A percentile compares a stretch with the other conserved stretches of the same genome.
Evolutionary conservation across 2,113 vertebrate genomes (phyloP).

Genomic region (Panurus biarmicus): DNA sequence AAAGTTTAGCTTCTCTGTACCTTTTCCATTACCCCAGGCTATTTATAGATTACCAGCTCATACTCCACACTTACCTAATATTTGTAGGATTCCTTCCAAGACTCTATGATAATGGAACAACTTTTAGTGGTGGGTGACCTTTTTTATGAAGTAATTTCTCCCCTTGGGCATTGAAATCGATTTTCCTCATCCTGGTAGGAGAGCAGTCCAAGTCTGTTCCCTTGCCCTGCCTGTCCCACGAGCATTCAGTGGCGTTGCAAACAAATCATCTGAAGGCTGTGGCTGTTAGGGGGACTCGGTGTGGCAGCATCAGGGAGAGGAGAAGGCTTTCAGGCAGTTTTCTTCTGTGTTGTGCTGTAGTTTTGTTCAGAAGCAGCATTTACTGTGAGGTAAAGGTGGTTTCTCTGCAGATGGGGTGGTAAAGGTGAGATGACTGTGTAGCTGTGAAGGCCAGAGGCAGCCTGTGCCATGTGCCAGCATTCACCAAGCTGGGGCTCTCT

Average conservation of each 20-base stretch:
- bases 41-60: background rate
- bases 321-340: background rate
- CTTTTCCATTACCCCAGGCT: background rate
- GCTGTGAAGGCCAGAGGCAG: background rate
- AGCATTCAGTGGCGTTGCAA: background rate
- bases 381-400: background rate
- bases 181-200: constrained; percentile 54
- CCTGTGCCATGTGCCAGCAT: background rate
- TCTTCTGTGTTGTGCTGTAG: background rate
- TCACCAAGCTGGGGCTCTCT: background rate
- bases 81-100: constrained; percentile 29
- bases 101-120: background rate
- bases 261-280: background rate
- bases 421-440: too few relatives aligned
- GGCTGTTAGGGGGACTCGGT: background rate
- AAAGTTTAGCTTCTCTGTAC: background rate
- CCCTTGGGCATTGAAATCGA: constrained; percentile 63
- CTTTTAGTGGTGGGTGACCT: constrained; percentile 39
- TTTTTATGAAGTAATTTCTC: constrained; percentile 62
- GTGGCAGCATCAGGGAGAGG: background rate
- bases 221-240: constrained; percentile 38
- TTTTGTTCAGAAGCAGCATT: background rate
- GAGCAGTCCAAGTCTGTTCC: constrained; percentile 49
- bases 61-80: background rate
- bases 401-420: background rate